Percentiles rank a stretch among this genome's conserved stretches.
phyloP scores from a whole-genome alignment of 2,888 invertebrate genomes.

The Amphipyra tragopoginis region DNA sequence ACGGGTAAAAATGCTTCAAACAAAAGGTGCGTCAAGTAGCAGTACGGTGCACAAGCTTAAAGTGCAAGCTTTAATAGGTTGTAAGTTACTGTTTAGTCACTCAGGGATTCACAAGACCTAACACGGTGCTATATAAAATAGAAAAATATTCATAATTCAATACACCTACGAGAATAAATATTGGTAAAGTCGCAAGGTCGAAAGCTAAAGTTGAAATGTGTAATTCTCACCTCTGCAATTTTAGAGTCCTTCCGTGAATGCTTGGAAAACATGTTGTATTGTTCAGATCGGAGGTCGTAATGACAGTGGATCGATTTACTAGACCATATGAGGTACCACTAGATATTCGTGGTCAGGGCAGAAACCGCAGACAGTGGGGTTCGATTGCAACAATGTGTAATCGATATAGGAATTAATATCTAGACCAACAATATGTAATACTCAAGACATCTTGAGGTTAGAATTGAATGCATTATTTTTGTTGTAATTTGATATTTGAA shows the following conservation, averaged over 20 bases:
- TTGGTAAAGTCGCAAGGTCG: slow-evolving; percentile 32
- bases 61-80: slow-evolving; percentile 71
- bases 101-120: slow-evolving; percentile 58
- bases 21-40: slow-evolving; percentile 75
- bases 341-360: slow-evolving; percentile 63
- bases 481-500: slow-evolving; percentile 40
- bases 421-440: slow-evolving; percentile 53
- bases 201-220: slow-evolving; percentile 49
- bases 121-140: slow-evolving; percentile 44
- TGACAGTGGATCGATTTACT: slow-evolving; percentile 82
- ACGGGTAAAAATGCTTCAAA: slow-evolving; percentile 69
- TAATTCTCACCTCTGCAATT: slow-evolving; percentile 83
- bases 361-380: slow-evolving; percentile 63
- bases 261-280: slow-evolving; percentile 86
- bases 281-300: slow-evolving; percentile 74
- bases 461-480: slow-evolving; percentile 36
- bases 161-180: slow-evolving; percentile 24
- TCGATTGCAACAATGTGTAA: slow-evolving; percentile 60
- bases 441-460: slow-evolving; percentile 56
- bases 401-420: slow-evolving; percentile 59
- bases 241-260: slow-evolving; percentile 81
- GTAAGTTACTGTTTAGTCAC: slow-evolving; percentile 69
- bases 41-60: slow-evolving; percentile 80
- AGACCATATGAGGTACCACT: slow-evolving; percentile 44
- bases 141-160: slow-evolving; percentile 22